phyloP scores from a whole-genome alignment of 2,797 vertebrate species.

The Cercopithecus hamlyni region DNA sequence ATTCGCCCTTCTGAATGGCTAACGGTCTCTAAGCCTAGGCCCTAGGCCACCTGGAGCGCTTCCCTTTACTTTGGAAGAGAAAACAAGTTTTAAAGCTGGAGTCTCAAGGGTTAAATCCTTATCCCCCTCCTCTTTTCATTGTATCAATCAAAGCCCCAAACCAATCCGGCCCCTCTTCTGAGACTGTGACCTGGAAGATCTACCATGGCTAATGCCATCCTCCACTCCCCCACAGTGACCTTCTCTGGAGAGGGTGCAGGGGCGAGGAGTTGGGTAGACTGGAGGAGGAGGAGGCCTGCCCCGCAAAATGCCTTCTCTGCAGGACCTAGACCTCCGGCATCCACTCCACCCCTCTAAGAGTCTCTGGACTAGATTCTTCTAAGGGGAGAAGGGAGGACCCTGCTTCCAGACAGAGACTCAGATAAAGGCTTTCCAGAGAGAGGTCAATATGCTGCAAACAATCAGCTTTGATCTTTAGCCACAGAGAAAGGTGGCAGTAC shows the following conservation, averaged over 20 bases:
- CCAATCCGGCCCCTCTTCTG: background rate
- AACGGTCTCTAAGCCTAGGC: background rate
- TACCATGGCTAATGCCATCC: background rate
- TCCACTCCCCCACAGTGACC: background rate
- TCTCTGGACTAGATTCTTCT: conserved; percentile 20
- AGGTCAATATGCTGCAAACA: conserved; percentile 51
- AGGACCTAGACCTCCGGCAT: background rate
- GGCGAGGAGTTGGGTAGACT: background rate
- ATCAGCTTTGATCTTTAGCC: conserved; percentile 20
- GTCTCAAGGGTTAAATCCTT: background rate
- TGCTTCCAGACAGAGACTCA: background rate
- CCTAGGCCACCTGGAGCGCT: background rate
- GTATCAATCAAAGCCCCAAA: background rate
- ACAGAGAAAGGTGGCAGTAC: conserved; percentile 31
- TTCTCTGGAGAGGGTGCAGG: background rate
- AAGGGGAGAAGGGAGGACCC: background rate
- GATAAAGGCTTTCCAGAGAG: conserved; percentile 26
- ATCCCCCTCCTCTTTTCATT: background rate
- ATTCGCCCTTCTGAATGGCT: background rate
- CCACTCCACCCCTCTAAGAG: background rate
- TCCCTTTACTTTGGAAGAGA: background rate
- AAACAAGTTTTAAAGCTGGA: background rate
- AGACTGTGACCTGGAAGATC: background rate
- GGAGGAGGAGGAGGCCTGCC: background rate
- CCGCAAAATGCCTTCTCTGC: background rate